Conservation (phyloP, 2,797 vertebrate species). For the Mionectes olivaceus region DNA sequence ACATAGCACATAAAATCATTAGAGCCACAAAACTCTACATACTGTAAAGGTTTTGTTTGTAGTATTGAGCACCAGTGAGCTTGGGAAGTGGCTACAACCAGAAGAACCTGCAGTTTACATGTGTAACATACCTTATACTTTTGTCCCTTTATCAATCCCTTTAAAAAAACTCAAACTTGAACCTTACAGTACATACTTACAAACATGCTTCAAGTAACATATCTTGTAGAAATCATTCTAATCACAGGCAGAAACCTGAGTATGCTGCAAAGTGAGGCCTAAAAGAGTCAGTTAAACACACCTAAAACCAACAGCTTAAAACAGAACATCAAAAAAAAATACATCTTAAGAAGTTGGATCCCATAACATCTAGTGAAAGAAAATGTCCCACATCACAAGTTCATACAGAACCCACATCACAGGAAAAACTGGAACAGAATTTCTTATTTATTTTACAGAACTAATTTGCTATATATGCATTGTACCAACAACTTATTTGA, state of each 20-base stretch:
- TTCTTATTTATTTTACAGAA: not conserved
- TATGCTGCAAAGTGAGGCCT: not conserved
- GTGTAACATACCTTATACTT: not conserved
- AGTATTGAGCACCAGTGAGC: not conserved
- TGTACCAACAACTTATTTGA: not conserved
- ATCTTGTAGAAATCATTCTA: not conserved
- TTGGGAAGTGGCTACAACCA: not conserved
- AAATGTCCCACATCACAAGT: not conserved
- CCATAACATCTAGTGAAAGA: not conserved
- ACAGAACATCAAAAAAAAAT: not conserved
- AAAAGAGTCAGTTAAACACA: not conserved
- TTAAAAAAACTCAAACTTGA: not conserved
- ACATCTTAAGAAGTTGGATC: not conserved
- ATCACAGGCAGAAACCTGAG: not conserved
- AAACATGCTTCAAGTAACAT: not conserved
- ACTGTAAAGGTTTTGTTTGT: not conserved
- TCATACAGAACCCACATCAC: not conserved
- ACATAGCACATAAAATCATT: not conserved
- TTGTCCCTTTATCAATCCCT: not conserved
- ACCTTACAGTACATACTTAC: not conserved
- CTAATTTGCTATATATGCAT: not conserved
- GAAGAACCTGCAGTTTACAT: not conserved
- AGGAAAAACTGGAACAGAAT: not conserved
- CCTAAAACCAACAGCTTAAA: not conserved
- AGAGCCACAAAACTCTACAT: not conserved